Evolutionary conservation across 2,888 invertebrate species (phyloP), one percentile per base, ranked within the genome.

Genomic region (Apodemia duryi): DNA sequence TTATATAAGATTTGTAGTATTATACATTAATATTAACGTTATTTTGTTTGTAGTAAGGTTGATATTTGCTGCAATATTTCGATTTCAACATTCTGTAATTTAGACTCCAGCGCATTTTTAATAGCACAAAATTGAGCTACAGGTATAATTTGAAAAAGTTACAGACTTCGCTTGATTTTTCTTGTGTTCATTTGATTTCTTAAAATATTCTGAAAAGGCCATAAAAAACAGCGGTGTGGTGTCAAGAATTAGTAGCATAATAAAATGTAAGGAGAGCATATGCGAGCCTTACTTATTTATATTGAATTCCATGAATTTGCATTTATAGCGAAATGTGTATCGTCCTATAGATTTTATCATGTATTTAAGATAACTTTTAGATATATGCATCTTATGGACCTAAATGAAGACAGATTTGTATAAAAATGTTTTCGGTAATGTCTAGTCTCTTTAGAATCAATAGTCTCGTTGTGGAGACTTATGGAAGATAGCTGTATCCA

Each of bases 231-330:
- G 63, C 32, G 61, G 49, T 54, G 65, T 52, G 62, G 64, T 65
- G 77, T 82, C 83, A 82, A 78, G 78, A 83, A 83, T 83, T 81
- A 78, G 79, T 89, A 90, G 90, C 91, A 88, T 90, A 90, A 90
- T 90, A 88, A 89, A 89, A 86, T 86, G 64, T 63, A 63, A 81
- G 84, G 89, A 88, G 89, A 89, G 74, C 83, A 76, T 13, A 46
- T 68, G 66, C 78, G 73, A 75, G 70, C 77, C 88, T 89, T 90
- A 88, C 81, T 77, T 77, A 74, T 79, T 84, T 79, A 84, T 88
- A 85, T 89, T 91, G 90, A 91, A 91, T 91, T 91, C 91, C 91
- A 89, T 91, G 91, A 91, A 91, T 91, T 91, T 91, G 91, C 91
- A 91, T 91, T 91, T 91, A 89, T 89, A 88, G 84, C 85, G 87